Evolutionary conservation across 2,113 vertebrate genomes (phyloP).

Genomic region (Microcebus tavaratra): DNA sequence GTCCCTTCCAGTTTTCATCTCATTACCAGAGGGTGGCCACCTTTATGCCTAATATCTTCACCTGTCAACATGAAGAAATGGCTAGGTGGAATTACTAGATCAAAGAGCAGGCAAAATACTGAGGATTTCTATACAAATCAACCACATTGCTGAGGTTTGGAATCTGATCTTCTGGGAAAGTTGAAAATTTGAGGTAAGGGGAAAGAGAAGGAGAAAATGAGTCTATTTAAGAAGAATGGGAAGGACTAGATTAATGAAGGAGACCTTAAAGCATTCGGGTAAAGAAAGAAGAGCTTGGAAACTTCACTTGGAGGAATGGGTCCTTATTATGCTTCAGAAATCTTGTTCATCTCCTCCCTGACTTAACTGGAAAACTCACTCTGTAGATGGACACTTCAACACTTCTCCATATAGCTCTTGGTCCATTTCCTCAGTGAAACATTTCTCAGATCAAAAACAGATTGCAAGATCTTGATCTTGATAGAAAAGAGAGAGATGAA

Average conservation of each 20-base stretch:
- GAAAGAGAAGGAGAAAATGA: neutral
- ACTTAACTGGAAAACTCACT: neutral
- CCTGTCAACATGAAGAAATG: neutral
- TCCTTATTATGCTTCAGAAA: neutral
- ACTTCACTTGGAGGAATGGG: neutral
- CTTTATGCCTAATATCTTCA: slow-evolving; percentile 9
- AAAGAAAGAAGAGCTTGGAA: neutral
- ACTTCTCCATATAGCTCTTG: neutral
- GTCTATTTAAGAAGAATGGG: too few relatives aligned
- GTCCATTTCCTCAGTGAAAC: neutral
- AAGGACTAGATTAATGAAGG: neutral
- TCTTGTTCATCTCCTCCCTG: neutral
- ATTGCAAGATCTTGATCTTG: neutral
- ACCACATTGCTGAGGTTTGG: neutral
- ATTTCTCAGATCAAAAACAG: slow-evolving; percentile 4
- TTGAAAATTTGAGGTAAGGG: neutral
- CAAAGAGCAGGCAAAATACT: neutral
- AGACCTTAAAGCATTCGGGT: neutral
- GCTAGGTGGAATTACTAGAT: neutral
- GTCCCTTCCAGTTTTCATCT: neutral
- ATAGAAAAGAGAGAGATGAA: neutral
- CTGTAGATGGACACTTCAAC: neutral
- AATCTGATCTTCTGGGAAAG: neutral
- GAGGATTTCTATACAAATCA: neutral
- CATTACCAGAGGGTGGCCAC: neutral